Conservation (phyloP, 2,797 vertebrate species). For the Poliocrania exsul region DNA sequence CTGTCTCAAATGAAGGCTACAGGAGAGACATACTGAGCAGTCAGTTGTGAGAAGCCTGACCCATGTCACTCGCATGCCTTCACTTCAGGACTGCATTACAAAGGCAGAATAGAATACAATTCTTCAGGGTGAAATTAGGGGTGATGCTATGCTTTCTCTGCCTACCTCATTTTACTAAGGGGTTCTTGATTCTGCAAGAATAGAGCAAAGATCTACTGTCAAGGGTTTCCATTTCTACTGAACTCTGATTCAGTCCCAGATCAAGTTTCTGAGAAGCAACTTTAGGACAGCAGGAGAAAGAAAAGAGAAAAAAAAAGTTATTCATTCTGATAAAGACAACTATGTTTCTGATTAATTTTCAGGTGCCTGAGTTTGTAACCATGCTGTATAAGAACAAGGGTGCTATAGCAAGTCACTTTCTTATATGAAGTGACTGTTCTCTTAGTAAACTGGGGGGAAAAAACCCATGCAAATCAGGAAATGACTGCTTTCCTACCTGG, state of each 20-base stretch:
- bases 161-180: not conserved
- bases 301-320: no score
- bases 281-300: not conserved
- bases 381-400: not conserved
- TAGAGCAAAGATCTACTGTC: not conserved
- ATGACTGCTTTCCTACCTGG: not conserved
- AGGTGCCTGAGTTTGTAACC: not conserved
- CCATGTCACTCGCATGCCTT: not conserved
- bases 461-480: not conserved
- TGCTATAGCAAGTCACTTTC: not conserved
- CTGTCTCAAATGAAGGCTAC: not conserved
- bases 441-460: not conserved
- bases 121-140: not conserved
- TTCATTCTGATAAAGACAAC: not conserved
- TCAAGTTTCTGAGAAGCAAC: not conserved
- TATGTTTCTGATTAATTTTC: not conserved
- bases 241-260: not conserved
- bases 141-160: not conserved
- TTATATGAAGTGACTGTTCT: not conserved
- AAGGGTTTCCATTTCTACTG: not conserved
- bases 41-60: not conserved
- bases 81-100: not conserved
- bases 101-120: not conserved
- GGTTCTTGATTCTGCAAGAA: not conserved
- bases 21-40: rapidly evolving